Base-by-base conservation (phyloP, 1,140 invertebrate species). In the Halyomorpha halys region DNA sequence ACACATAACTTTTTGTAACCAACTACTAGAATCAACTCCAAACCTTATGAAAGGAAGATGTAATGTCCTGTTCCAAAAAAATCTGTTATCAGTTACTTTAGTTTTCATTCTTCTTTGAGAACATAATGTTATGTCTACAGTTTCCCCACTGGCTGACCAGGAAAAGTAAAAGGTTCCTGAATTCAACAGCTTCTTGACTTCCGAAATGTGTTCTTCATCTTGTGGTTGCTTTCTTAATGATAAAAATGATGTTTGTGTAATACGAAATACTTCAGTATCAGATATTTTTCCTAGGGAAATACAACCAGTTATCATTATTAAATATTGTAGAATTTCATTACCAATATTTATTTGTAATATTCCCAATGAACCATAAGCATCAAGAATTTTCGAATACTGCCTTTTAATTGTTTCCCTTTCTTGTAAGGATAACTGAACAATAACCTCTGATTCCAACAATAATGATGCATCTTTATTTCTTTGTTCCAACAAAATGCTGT, bases 121-220 rank as follows among this genome's bases (percentile, higher is more conserved):
- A 77, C 93, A 96, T 27, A 98, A 75, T 14, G 93, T 97, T 23
- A 98, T 82, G 79, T 98, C 94, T 71, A 65, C 34, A 56, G 78
- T 75, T 47, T 80, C 75, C 45, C 78, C 75, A 65, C 73, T 69
- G 39, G 74, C 67, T 21, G 80, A 80, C 85, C 92, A 94, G 1
- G 92, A 90, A 75, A 98, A 97, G 73, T 97, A 98, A 75, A 97
- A 97, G 18, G 94, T 96, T 14, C 94, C 94, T 23, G 94, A 97
- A 75, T 94, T 97, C 3, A 98, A 77, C 39, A 98, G 78, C 77
- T 95, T 96, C 63, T 87, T 77, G 15, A 93, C 80, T 74, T 95
- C 86, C 65, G 82, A 77, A 69, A 94, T 84, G 73, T 86, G 79
- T 68, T 92, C 90, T 69, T 91, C 87, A 72, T 90, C 83, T 70